Evolutionary conservation across 2,113 vertebrate genomes (phyloP).

Genomic region (Pteronura brasiliensis): DNA sequence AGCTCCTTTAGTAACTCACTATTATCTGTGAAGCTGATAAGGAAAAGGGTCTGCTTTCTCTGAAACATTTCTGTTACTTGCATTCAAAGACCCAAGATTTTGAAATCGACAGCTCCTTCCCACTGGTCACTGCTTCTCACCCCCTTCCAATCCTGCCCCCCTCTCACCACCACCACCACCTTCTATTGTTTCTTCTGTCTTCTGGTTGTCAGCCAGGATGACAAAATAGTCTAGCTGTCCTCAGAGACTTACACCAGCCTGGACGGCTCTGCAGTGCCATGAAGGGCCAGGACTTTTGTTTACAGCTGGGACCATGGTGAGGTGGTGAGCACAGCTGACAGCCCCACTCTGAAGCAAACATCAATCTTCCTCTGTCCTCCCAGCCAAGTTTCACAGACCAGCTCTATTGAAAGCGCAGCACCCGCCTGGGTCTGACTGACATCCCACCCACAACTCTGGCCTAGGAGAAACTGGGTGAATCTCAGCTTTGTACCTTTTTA

Average conservation of each 20-base stretch:
- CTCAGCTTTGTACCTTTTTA: conserved; percentile 67
- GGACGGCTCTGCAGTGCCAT: conserved; percentile 77
- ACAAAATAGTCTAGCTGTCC: conserved; percentile 81
- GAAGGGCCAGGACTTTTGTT: conserved; percentile 77
- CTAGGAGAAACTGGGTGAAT: conserved; percentile 61
- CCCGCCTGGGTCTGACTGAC: conserved; percentile 49
- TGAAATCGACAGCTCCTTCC: conserved; percentile 28
- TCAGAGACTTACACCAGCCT: conserved; percentile 74
- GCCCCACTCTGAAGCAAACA: conserved; percentile 62
- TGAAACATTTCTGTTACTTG: conserved; percentile 1
- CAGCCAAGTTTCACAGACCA: conserved; percentile 69
- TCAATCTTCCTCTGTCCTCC: conserved; percentile 78
- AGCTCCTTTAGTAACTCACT: not conserved
- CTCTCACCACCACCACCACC: conserved; percentile 38
- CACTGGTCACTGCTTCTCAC: not conserved
- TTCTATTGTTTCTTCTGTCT: conserved; percentile 76
- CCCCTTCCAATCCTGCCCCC: not conserved
- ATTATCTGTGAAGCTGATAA: not conserved
- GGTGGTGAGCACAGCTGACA: conserved; percentile 76
- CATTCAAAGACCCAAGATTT: conserved; percentile 36
- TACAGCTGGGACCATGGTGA: conserved; percentile 75
- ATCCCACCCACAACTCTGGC: conserved; percentile 15
- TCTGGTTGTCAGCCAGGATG: conserved; percentile 71
- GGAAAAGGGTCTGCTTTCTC: not conserved
- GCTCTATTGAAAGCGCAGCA: conserved; percentile 72